A percentile compares a stretch with the other conserved stretches of the same genome.
These are phyloP conservation scores for Propithecus deckenii DNA, from an alignment of 2,797 vertebrate genomes.

Conservation along the genomic window DNA sequence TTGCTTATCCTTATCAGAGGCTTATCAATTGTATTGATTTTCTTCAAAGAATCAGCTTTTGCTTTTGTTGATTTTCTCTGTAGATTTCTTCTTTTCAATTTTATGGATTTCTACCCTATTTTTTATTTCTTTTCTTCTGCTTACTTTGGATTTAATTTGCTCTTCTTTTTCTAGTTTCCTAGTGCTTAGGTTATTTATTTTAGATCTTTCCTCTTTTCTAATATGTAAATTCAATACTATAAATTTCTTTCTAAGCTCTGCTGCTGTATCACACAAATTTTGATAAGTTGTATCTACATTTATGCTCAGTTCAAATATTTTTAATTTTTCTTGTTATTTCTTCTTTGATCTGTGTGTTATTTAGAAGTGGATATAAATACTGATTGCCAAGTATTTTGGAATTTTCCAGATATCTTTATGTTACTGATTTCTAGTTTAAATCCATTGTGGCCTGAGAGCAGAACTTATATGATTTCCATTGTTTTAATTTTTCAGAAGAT, in stretches of 20 bases:
- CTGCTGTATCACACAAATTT: not conserved
- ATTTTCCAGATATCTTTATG: not conserved
- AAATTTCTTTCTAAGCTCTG: not conserved
- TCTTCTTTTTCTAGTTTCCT: not conserved
- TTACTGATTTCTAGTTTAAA: not conserved
- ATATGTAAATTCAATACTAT: not conserved
- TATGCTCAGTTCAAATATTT: not conserved
- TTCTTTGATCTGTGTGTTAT: not conserved
- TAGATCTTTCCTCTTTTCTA: not conserved
- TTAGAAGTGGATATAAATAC: not conserved
- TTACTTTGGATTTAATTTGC: not conserved
- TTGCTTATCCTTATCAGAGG: not conserved
- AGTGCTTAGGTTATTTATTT: not conserved
- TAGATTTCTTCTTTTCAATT: not conserved
- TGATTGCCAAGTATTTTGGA: not conserved
- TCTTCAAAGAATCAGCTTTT: not conserved
- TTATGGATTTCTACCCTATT: not conserved
- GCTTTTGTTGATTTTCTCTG: not conserved
- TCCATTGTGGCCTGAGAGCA: not conserved
- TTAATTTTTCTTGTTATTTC: not conserved
- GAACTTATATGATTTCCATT: not conserved
- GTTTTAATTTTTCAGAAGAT: not conserved
- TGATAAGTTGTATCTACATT: not conserved
- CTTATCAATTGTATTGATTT: not conserved
- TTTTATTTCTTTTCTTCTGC: not conserved